phyloP scores from a whole-genome alignment of 2,888 invertebrate species.

The Apotomis turbidana region DNA sequence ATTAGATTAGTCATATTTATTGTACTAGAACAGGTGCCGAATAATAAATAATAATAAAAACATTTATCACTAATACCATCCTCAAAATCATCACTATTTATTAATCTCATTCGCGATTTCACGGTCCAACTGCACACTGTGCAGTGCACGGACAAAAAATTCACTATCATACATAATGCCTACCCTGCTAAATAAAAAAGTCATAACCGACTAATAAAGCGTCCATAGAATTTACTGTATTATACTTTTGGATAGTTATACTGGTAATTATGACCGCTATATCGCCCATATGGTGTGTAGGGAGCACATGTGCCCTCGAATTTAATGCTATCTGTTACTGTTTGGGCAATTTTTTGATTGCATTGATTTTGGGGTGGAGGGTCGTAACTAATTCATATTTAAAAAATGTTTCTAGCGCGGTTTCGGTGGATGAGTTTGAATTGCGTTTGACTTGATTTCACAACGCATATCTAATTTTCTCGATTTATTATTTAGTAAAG shows the following conservation, averaged over 20 bases:
- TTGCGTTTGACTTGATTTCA: no score
- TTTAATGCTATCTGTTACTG: constrained; percentile 23
- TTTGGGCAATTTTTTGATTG: constrained; percentile 32
- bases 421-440: no score
- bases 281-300: constrained; percentile 27
- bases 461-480: no score
- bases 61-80: not conserved
- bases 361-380: constrained; percentile 51
- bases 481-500: no score
- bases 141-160: constrained; percentile 4
- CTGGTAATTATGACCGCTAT: constrained; percentile 32
- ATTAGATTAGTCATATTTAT: no score
- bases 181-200: not conserved
- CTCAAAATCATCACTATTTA: constrained; percentile 18
- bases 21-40: no score
- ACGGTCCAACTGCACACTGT: constrained; percentile 15
- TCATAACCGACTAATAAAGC: not conserved
- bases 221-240: not conserved
- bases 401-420: constrained; percentile 48
- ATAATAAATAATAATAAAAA: no score
- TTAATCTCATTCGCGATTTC: constrained; percentile 30
- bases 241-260: not conserved
- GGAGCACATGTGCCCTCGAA: constrained; percentile 22
- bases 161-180: constrained; percentile 23
- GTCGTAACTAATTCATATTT: constrained; percentile 67